These are phyloP conservation scores for Camponotus fellah DNA, from an alignment of 2,888 invertebrate species.

Conservation along the genomic window DNA sequence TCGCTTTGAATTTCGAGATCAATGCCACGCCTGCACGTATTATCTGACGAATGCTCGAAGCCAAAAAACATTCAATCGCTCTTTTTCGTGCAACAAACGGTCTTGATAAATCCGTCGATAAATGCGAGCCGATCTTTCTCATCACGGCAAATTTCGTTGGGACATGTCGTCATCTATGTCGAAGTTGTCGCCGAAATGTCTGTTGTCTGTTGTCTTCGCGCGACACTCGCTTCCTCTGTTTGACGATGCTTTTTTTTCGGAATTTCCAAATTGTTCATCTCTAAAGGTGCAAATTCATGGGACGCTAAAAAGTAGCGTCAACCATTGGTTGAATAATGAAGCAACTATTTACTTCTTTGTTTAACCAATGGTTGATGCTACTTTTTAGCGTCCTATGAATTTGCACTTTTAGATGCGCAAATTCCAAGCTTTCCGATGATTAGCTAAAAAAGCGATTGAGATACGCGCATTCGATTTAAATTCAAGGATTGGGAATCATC, in stretches of 20 bases:
- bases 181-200: conserved; percentile 27
- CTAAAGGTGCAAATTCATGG: too few species aligned
- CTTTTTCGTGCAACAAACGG: neutral
- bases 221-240: conserved; percentile 33
- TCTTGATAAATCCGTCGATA: conserved; percentile 13
- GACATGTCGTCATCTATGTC: neutral
- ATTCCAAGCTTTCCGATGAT: neutral
- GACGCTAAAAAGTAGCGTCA: too few species aligned
- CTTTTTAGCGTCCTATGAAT: too few species aligned
- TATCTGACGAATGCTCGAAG: neutral
- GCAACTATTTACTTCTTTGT: too few species aligned
- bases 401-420: neutral
- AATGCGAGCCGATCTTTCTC: neutral
- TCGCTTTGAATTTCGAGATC: neutral
- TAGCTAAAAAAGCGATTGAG: neutral
- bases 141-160: conserved; percentile 38
- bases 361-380: too few species aligned
- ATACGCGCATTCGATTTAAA: neutral
- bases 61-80: conserved; percentile 6
- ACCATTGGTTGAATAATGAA: too few species aligned
- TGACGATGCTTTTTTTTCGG: conserved; percentile 24
- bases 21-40: neutral
- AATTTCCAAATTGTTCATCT: neutral
- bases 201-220: neutral
- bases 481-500: neutral